Conservation (phyloP, 2,113 vertebrate species). For the Theropithecus gelada region DNA sequence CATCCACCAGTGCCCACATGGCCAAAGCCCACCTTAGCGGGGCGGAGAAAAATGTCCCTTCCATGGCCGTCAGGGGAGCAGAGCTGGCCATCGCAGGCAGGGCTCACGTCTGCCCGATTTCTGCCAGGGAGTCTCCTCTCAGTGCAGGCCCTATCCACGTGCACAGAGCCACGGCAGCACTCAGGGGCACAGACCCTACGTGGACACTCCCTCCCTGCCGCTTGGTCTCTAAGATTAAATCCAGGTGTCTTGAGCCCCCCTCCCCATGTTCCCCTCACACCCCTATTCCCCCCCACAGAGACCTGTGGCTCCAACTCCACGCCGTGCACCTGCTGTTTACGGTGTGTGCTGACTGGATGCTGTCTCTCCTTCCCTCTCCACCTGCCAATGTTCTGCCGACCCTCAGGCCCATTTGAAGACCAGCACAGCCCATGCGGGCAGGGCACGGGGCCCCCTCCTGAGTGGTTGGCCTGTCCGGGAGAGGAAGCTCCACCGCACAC, state of each 20-base stretch:
- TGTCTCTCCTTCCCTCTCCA: neutral
- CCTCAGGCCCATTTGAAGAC: neutral
- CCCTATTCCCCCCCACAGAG: no score
- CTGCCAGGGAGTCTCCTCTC: neutral
- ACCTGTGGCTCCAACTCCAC: neutral
- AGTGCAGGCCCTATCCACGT: neutral
- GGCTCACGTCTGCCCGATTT: no score
- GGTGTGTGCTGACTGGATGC: neutral
- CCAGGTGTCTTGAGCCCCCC: no score
- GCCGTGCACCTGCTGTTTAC: neutral
- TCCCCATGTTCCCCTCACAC: neutral
- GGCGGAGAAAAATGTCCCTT: neutral
- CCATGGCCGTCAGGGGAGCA: neutral
- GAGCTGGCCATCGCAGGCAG: neutral
- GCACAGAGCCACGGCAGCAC: neutral
- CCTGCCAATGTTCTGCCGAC: neutral
- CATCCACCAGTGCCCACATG: no score
- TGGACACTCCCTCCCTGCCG: fast-evolving
- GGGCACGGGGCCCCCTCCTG: no score
- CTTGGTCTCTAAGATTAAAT: no score
- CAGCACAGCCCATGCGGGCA: neutral
- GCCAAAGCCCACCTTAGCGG: neutral
- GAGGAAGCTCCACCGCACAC: neutral
- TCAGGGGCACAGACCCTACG: no score
- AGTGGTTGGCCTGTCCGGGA: neutral